A percentile compares a stretch with the other conserved stretches of the same genome.
phyloP scores from a whole-genome alignment of 2,888 invertebrate species.

The Phrixothrix hirtus region DNA sequence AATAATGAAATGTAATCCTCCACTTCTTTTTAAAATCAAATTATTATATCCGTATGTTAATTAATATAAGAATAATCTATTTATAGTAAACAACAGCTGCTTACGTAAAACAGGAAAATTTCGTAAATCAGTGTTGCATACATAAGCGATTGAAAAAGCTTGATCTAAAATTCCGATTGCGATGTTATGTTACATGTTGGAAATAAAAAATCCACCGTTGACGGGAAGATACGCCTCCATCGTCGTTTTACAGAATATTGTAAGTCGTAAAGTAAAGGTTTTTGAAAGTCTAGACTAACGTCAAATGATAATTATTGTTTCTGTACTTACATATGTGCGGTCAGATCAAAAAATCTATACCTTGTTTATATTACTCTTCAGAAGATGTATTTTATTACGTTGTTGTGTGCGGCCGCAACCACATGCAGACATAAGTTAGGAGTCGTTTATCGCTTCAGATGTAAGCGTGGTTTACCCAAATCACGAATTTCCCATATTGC shows the following conservation, averaged over 20 bases:
- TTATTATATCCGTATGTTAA: too few species aligned
- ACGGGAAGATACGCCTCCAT: slow-evolving; percentile 8
- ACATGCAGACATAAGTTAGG: slow-evolving; percentile 28
- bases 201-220: neutral
- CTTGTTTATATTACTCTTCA: slow-evolving; percentile 25
- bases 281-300: neutral
- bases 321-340: slow-evolving; percentile 21
- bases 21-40: too few species aligned
- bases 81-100: too few species aligned
- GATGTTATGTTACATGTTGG: neutral
- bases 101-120: too few species aligned
- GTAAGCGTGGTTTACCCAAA: slow-evolving; percentile 38
- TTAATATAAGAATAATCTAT: too few species aligned
- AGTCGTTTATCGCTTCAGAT: slow-evolving; percentile 30
- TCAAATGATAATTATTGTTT: slow-evolving; percentile 22
- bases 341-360: slow-evolving; percentile 17
- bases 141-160: too few species aligned
- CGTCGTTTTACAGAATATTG: neutral
- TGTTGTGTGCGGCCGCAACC: slow-evolving; percentile 27
- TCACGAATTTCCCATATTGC: slow-evolving; percentile 36
- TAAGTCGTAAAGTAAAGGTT: neutral
- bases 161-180: too few species aligned
- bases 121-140: too few species aligned
- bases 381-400: slow-evolving; percentile 28
- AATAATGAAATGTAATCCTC: too few species aligned